Base-by-base conservation (phyloP, 2,113 vertebrate genomes). In the Coptodon rendalli region DNA sequence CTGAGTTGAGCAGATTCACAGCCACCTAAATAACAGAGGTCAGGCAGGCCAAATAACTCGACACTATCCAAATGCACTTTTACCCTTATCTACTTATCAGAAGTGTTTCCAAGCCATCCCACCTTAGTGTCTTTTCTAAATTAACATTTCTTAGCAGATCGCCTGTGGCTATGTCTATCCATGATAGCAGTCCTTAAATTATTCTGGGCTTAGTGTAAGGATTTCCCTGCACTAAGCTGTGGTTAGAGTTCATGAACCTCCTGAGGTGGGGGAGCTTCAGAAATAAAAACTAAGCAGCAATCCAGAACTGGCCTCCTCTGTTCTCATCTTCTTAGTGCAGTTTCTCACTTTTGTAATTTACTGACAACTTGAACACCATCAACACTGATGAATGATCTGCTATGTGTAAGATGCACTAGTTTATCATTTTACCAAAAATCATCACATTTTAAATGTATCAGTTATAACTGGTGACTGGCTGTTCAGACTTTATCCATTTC, bases 211-310 rank as follows among this genome's bases (percentile, higher is more conserved):
- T 92, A 93, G 88, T 71, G 71, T 79, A 87, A 91, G 90, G 89
- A 93, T 93, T 91, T 91, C 86, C 73, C 78, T 2, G 34, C 81
- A 9, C 87, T 94, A 92, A 95, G 89, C 91, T 56, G 87, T 87
- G 87, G 90, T 95, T 90, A 94, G 66, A 91, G 93, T 87, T 90
- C 82, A 38, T 61, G 61, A 90, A 87, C 48, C 78, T 2, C 48
- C 81, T 79, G 80, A 61, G 76, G 78, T 48, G 19, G 84, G 16
- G 52, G 59, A 81, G 92, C 68, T 85, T 73, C 36, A 84, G 56
- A 80, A 76, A 80, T 68, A 78, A 63, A 76, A 87, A 73, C 12
- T 57, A 38, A 52, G 17, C 53, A 78, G 34, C 16, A 40, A 63
- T 63, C 78, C 19, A 61, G 12, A 57, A 78, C 40, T 16, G 66